A percentile compares a stretch with the other conserved stretches of the same genome.
Evolutionary conservation across 2,888 invertebrate genomes (phyloP).

Genomic region (Orchesella flavescens): DNA sequence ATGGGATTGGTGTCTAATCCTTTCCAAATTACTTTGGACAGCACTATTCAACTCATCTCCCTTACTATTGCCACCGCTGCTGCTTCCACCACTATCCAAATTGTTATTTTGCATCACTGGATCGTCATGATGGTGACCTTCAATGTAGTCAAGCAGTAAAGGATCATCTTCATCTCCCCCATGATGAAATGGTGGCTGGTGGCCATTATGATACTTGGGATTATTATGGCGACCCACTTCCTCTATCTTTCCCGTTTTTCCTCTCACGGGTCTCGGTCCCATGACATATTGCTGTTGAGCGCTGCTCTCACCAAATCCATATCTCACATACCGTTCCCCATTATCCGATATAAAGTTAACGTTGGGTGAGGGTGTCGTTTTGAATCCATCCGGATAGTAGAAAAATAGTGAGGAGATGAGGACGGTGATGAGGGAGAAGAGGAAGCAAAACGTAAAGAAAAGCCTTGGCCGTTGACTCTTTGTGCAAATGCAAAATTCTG

Average conservation of each 20-base stretch:
- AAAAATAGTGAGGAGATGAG: constrained; percentile 68
- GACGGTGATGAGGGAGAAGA: constrained; percentile 69
- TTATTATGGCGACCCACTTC: constrained; percentile 50
- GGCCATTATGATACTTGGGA: constrained; percentile 35
- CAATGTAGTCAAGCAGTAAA: constrained; percentile 49
- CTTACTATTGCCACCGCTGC: constrained; percentile 17
- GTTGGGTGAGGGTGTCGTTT: constrained; percentile 53
- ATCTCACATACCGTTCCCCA: constrained; percentile 47
- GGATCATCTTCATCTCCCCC: constrained; percentile 45
- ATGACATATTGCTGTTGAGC: constrained; percentile 53
- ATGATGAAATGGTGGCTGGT: constrained; percentile 32
- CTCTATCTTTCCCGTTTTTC: constrained; percentile 40
- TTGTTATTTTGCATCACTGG: constrained; percentile 52
- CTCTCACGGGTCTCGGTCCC: constrained; percentile 49
- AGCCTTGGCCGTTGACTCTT: constrained; percentile 68
- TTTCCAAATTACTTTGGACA: constrained; percentile 42
- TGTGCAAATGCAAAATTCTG: constrained; percentile 61
- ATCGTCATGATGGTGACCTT: constrained; percentile 53
- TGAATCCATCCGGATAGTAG: constrained; percentile 69
- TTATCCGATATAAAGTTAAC: constrained; percentile 47
- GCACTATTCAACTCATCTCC: constrained; percentile 1
- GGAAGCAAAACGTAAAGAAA: constrained; percentile 70
- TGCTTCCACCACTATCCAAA: constrained; percentile 27
- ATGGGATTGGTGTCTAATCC: constrained; percentile 60
- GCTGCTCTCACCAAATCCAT: constrained; percentile 38